Percentiles rank a stretch among this genome's conserved stretches.
These are phyloP conservation scores for Biston stratarius DNA, from an alignment of 2,888 invertebrate genomes.

Conservation along the genomic window DNA sequence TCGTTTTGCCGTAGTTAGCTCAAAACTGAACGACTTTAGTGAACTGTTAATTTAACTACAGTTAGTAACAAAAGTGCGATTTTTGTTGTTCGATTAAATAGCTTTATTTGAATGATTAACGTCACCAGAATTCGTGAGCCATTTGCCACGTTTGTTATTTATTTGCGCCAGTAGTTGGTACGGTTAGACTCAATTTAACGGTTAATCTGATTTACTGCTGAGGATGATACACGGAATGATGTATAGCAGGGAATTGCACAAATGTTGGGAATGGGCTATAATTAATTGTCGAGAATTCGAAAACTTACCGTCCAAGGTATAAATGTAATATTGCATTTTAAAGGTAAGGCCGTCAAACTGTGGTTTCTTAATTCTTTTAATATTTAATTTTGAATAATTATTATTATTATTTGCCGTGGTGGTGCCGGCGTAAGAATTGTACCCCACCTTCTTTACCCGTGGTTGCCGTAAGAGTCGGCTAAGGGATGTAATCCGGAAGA, in stretches of 20 bases:
- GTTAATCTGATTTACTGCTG: constrained; percentile 74
- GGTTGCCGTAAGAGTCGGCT: no score
- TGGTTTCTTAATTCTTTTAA: background rate
- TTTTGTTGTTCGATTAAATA: constrained; percentile 10
- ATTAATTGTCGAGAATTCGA: constrained; percentile 21
- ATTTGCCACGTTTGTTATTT: constrained; percentile 73
- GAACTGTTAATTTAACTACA: background rate
- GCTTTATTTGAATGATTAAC: constrained; percentile 55
- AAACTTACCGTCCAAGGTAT: background rate
- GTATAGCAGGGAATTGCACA: constrained; percentile 36
- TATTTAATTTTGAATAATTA: no score
- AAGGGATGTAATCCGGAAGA: no score
- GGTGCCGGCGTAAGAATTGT: no score
- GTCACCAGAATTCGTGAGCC: constrained; percentile 72
- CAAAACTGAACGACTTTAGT: no score
- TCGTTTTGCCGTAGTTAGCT: no score
- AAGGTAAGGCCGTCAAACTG: background rate
- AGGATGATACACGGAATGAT: constrained; percentile 46
- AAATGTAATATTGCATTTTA: background rate
- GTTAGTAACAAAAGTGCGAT: background rate
- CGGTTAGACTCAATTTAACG: constrained; percentile 72
- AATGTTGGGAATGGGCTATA: constrained; percentile 30
- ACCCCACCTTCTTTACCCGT: no score
- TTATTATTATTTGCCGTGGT: no score
- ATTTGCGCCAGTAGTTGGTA: constrained; percentile 73